Evolutionary conservation across 2,888 invertebrate genomes (phyloP).

Genomic region (Proisotoma minuta): DNA sequence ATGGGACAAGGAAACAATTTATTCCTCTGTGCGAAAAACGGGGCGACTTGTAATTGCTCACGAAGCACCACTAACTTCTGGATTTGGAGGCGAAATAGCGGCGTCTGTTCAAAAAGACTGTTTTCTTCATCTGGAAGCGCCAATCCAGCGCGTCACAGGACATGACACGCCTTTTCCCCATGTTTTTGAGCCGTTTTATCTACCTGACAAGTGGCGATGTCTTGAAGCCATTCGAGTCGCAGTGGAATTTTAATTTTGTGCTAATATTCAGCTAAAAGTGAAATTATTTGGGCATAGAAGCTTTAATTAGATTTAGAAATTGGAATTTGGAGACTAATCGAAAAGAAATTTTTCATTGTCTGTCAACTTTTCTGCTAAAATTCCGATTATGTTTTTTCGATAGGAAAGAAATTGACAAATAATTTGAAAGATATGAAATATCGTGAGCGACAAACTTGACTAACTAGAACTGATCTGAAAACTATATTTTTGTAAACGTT

Average conservation of each 20-base stretch:
- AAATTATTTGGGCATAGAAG: background rate
- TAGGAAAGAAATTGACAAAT: too few relatives aligned
- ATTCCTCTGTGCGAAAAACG: slow-evolving; percentile 91
- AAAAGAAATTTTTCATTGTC: background rate
- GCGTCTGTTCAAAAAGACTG: slow-evolving; percentile 88
- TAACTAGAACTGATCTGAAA: too few relatives aligned
- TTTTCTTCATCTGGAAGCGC: slow-evolving; percentile 91
- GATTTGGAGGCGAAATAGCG: slow-evolving; percentile 93
- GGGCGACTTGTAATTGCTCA: slow-evolving; percentile 86
- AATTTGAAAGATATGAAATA: too few relatives aligned
- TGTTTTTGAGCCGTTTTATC: slow-evolving; percentile 90
- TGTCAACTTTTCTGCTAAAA: too few relatives aligned
- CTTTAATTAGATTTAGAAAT: background rate
- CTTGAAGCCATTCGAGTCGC: slow-evolving; percentile 63
- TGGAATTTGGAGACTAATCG: background rate
- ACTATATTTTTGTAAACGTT: too few relatives aligned
- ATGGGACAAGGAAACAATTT: slow-evolving; percentile 89
- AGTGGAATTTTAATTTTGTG: slow-evolving; percentile 32
- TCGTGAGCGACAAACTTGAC: too few relatives aligned
- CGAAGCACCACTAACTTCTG: slow-evolving; percentile 91
- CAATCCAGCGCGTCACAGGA: slow-evolving; percentile 80
- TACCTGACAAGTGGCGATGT: slow-evolving; percentile 91
- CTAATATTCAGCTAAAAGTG: background rate
- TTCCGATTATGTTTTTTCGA: too few relatives aligned
- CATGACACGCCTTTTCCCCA: slow-evolving; percentile 98